Percentiles rank a stretch among this genome's conserved stretches.
Evolutionary conservation across 2,113 vertebrate species (phyloP).

Genomic region (Scalopus aquaticus): DNA sequence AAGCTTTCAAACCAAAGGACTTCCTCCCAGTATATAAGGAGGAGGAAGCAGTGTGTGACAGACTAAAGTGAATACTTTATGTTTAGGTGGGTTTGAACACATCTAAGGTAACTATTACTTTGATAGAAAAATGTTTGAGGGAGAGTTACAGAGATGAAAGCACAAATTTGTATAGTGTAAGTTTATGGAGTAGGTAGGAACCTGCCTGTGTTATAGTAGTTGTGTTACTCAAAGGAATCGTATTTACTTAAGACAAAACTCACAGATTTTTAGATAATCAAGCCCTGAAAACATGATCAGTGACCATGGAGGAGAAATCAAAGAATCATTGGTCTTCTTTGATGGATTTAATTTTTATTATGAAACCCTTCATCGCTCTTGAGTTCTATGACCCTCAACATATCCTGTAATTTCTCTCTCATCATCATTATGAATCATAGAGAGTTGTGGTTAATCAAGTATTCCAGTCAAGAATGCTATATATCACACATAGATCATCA

Average conservation of each 20-base stretch:
- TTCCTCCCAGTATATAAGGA: slow-evolving; percentile 43
- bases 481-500: background rate
- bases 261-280: background rate
- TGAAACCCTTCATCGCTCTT: slow-evolving; percentile 38
- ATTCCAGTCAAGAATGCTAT: background rate
- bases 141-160: slow-evolving; percentile 67
- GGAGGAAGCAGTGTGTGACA: slow-evolving; percentile 42
- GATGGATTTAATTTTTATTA: slow-evolving; percentile 54
- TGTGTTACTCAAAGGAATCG: slow-evolving; percentile 34
- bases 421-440: slow-evolving; percentile 43
- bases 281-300: slow-evolving; percentile 14
- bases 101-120: slow-evolving; percentile 71
- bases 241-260: slow-evolving; percentile 58
- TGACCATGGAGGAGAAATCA: slow-evolving; percentile 49
- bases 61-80: slow-evolving; percentile 68
- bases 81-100: slow-evolving; percentile 70
- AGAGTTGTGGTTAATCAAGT: slow-evolving; percentile 33
- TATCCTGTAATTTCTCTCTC: slow-evolving; percentile 33
- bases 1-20: slow-evolving; percentile 69
- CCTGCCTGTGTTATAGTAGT: slow-evolving; percentile 36
- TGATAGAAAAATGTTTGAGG: slow-evolving; percentile 69
- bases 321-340: slow-evolving; percentile 36
- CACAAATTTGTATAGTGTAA: slow-evolving; percentile 62
- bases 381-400: background rate
- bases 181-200: slow-evolving; percentile 47